Base-by-base conservation (phyloP, 1,140 invertebrate genomes). In the Heliconius eleuchia region DNA sequence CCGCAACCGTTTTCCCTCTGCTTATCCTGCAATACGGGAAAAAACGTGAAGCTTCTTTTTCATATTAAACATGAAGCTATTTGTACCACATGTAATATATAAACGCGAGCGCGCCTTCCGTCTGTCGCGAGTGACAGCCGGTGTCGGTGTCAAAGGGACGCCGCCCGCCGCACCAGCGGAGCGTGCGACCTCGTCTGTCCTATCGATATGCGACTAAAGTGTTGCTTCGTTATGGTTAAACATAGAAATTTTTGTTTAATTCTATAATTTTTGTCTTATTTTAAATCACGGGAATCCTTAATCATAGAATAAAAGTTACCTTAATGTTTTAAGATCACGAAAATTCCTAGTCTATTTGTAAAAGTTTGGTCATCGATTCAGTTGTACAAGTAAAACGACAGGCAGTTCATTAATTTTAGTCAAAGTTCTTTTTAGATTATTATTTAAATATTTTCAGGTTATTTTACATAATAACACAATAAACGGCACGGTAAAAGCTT, bases 71-170 rank as follows among this genome's bases (percentile, higher is more conserved):
- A 66, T 66, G 42, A 18, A 76, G 55, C 30, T 70, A 76, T 76
- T 66, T 76, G 60, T 18, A 74, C 60, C 57, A 76, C 74, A 76
- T 76, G 37, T 66, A 60, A 66, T 52, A 52, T 52, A 42, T 34
- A 23, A 66, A 66, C 23, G 52, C 30, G 34, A 75, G 55, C 42
- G 57, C 74, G 57, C 60, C 74, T 57, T n/a, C 74, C 55, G 39
- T 37, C 50, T 66, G 34, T 37, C 74, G 74, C 60, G 46, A 76
- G 57, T 76, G 74, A 76, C 74, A 70, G 60, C 60, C 60, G 66
- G 74, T 76, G 66, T 76, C 74, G 74, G 42, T 76, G 66, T 76
- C 74, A 76, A 76, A 76, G 74, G 46, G 37, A 50, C 37, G 39
- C 74, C 74, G 74, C 74, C 74, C 60, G 19, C 57, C 55, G 9